Conservation (phyloP, 1,140 invertebrate species). For the Drusus annulatus region DNA sequence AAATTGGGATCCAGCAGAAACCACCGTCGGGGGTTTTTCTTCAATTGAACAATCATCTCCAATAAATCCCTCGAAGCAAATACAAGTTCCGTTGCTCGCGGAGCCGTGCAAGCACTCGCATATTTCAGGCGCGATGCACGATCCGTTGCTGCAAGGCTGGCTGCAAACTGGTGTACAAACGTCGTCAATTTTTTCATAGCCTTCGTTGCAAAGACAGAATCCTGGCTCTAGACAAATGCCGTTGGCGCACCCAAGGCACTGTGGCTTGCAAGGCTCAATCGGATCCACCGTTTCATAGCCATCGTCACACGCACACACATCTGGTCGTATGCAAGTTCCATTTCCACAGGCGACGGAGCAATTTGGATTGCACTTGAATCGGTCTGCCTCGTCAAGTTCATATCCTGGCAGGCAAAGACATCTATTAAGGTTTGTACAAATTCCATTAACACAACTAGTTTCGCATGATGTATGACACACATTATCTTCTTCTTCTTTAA, state of each 20-base stretch:
- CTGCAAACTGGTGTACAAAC: conserved; percentile 40
- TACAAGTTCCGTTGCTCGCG: conserved; percentile 60
- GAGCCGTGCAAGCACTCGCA: conserved; percentile 66
- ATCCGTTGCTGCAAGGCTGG: conserved; percentile 64
- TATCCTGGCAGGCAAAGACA: conserved; percentile 64
- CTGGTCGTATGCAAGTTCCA: conserved; percentile 33
- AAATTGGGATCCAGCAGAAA: background rate
- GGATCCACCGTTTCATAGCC: conserved; percentile 15
- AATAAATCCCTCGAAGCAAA: conserved; percentile 46
- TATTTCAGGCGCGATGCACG: conserved; percentile 66
- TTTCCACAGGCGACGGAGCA: conserved; percentile 36
- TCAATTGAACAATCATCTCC: conserved; percentile 14
- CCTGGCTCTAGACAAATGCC: conserved; percentile 68
- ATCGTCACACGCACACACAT: conserved; percentile 17
- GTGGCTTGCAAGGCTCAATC: background rate
- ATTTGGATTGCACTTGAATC: conserved; percentile 18
- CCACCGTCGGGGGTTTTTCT: conserved; percentile 1
- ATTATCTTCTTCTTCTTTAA: background rate
- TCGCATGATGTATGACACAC: conserved; percentile 8
- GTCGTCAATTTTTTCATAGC: conserved; percentile 56
- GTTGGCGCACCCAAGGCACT: background rate
- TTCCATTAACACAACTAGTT: conserved; percentile 8
- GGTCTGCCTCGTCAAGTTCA: background rate
- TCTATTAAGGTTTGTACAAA: conserved; percentile 15
- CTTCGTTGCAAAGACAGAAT: conserved; percentile 65